Conservation (phyloP, 2,797 vertebrate species). For the Arctocebus calabarensis region DNA sequence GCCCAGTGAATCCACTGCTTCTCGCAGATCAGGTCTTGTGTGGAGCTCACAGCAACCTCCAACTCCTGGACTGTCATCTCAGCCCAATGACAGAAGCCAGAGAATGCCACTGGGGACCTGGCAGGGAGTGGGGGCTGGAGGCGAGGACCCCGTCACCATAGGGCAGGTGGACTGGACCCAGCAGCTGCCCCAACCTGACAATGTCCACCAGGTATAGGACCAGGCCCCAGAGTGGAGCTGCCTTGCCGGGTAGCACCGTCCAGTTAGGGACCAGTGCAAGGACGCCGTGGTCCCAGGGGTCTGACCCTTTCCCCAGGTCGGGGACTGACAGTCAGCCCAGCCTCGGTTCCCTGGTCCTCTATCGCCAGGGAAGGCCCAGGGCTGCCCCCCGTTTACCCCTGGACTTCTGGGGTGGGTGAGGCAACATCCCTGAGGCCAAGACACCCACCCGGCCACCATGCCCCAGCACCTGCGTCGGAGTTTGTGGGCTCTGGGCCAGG, state of each 20-base stretch:
- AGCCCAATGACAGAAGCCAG: neutral
- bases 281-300: neutral
- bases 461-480: neutral
- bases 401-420: neutral
- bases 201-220: accelerated
- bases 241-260: too few relatives aligned
- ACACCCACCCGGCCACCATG: accelerated
- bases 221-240: neutral
- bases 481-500: too few relatives aligned
- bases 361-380: accelerated
- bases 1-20: accelerated
- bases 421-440: too few relatives aligned
- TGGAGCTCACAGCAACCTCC: too few relatives aligned
- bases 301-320: too few relatives aligned
- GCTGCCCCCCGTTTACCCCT: neutral
- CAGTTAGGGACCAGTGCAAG: neutral
- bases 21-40: neutral
- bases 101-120: neutral
- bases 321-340: too few relatives aligned
- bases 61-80: too few relatives aligned
- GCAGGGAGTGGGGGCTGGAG: neutral
- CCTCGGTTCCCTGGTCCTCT: neutral
- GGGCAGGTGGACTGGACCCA: too few relatives aligned
- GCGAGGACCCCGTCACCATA: accelerated
- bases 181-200: neutral